These are phyloP conservation scores for Lamellibrachia luymesi DNA, from an alignment of 1,140 invertebrate genomes.

Conservation along the genomic window DNA sequence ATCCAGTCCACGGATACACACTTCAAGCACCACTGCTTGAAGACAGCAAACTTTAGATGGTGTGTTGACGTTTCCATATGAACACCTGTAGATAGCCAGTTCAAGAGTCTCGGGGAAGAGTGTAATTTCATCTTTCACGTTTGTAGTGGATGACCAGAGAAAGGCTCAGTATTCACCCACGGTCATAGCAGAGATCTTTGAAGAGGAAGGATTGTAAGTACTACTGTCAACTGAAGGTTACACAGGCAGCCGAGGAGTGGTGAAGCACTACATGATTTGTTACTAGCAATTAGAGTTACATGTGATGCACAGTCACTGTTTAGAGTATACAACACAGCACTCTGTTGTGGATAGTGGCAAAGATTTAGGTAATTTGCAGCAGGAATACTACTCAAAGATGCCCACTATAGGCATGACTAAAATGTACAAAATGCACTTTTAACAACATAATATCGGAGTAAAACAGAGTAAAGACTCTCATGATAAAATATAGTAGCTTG, in stretches of 20 bases:
- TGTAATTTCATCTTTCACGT: constrained; percentile 3
- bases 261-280: no score
- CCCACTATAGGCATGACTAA: no score
- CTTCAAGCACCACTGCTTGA: background rate
- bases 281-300: no score
- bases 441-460: no score
- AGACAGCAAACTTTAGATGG: background rate
- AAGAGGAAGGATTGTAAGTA: constrained; percentile 73
- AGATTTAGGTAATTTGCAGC: no score
- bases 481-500: no score
- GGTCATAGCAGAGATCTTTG: constrained; percentile 65
- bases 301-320: background rate
- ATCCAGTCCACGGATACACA: background rate
- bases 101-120: background rate
- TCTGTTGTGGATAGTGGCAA: background rate
- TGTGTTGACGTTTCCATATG: background rate
- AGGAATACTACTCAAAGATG: no score
- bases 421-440: no score
- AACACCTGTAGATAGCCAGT: background rate
- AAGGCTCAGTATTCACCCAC: constrained; percentile 64
- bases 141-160: constrained; percentile 67
- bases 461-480: no score
- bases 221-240: background rate
- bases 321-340: background rate
- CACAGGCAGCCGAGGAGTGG: no score